Evolutionary conservation across 2,888 invertebrate genomes (phyloP), one percentile per base, ranked within the genome.

Genomic region (Plagodis dolabraria): DNA sequence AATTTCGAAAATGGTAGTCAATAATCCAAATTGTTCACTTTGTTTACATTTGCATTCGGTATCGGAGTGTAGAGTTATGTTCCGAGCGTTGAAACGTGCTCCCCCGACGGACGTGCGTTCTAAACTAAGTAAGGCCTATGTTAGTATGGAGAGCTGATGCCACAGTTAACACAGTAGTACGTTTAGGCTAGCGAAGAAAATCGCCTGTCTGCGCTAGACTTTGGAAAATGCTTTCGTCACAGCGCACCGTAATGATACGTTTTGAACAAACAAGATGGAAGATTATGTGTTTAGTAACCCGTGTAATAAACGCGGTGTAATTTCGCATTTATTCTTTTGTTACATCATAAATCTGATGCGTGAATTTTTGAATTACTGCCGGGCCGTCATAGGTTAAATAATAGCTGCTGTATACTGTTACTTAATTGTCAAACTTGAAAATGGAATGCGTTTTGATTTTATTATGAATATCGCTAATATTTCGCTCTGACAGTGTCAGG

Each of bases 171-270:
- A 22, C 49, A 49, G 10, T 34, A 64, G 66, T 64, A 44, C 22
- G 47, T 54, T 53, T 11, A 35, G 22, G 33, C 40, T 49, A 44
- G 59, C 33, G 11, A 62, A 58, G 70, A 70, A 69, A 69, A 70
- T 68, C 83, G 86, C 83, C 42, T 33, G 7, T 70, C 70, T 69
- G 69, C 71, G 69, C 60, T 67, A 70, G 63, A 70, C 71, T 79
- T 75, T 77, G 89, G 87, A 89, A 91, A 91, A 87, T 79, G 81
- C 74, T 84, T 84, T 86, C 79, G 80, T 83, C 79, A 81, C 75
- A 73, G 48, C 56, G 49, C 54, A 62, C 60, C 54, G 64, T 65
- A 57, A 68, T 54, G 49, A 64, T 59, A 49, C 56, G 54, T 66
- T 68, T 67, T 69, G 22, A 70, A 49, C 57, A 55, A 62, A 62